Evolutionary conservation across 2,797 vertebrate species (phyloP), one percentile per base, ranked within the genome.

Genomic region (Silurus lanzhouensis): DNA sequence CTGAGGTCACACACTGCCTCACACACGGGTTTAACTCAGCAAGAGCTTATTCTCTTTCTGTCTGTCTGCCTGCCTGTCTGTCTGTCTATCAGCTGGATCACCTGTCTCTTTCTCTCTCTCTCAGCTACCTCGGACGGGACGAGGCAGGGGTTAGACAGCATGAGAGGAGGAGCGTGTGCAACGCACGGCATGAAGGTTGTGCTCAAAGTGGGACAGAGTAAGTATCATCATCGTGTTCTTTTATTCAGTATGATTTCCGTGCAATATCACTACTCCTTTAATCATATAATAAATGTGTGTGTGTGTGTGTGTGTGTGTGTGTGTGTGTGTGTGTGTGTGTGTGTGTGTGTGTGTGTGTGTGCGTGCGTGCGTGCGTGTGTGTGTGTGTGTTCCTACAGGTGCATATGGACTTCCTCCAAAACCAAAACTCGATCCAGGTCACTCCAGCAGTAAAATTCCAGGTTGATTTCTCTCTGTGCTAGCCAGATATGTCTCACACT

Each of bases 151-250:
- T 90, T 96, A 78, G 95, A 96, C 90, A 95, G 94, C 89, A 89
- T 92, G 85, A 94, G 93, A 61, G 95, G 95, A 5, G 95, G 95
- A 0, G 94, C 94, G 63, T 96, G 95, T 89, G 92, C 94, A 0
- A 95, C 95, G 6, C 91, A 92, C 88, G 95, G 95, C 81, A 96
- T 96, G 95, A 96, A 95, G 89, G 94, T 96, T 78, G 90, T 95
- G 66, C 92, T 96, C 67, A 94, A 95, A 91, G 95, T 96, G 63
- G 95, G 95, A 83, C 95, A 96, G 88, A 94, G 95, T 96, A 87
- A 95, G 95, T 94, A 83, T 58, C 85, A 63, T 75, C 64, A 75
- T 74, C 82, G 46, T n/a, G 13, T 46, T 79, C 20, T 38, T 38
- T 38, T 79, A 3, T 17, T 79, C 13, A 55, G 22, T n/a, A 46